Percentiles rank a stretch among this genome's conserved stretches.
These are phyloP conservation scores for Cassiopea xamachana DNA, from an alignment of 30 jellyfish, hydroid and myxozoan species.

Conservation along the genomic window DNA sequence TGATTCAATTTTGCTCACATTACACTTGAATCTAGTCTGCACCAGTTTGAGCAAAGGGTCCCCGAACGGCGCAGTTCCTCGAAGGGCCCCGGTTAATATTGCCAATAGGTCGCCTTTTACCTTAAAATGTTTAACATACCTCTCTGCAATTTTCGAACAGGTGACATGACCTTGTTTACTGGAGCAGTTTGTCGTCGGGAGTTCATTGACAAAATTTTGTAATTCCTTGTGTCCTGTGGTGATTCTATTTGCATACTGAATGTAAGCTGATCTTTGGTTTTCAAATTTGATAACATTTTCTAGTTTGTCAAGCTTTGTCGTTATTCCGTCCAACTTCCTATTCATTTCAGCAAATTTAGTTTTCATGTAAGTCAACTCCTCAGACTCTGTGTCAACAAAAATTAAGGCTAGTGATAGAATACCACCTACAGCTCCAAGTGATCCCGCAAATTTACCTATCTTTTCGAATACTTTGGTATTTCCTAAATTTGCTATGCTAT, in stretches of 20 bases:
- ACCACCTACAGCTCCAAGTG: constrained; percentile 62
- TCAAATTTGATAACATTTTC: constrained; percentile 36
- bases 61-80: constrained; percentile 37
- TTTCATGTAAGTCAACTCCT: constrained; percentile 46
- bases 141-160: constrained; percentile 44
- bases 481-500: constrained; percentile 18
- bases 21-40: constrained; percentile 27
- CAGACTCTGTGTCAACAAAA: constrained; percentile 22
- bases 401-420: constrained; percentile 32
- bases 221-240: constrained; percentile 31
- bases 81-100: constrained; percentile 36
- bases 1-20: constrained; percentile 41
- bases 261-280: constrained; percentile 40
- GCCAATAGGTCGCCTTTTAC: constrained; percentile 20
- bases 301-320: constrained; percentile 29
- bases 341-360: constrained; percentile 58
- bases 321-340: constrained; percentile 54
- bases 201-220: constrained; percentile 23
- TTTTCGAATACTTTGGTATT: constrained; percentile 24
- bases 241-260: constrained; percentile 22
- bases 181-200: constrained; percentile 24
- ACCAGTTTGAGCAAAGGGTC: constrained; percentile 36
- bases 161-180: not conserved
- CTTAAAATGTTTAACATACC: constrained; percentile 41
- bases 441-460: constrained; percentile 44